A percentile compares a stretch with the other conserved stretches of the same genome.
phyloP scores from a whole-genome alignment of 2,113 vertebrate species.

The Pollachius pollachius region DNA sequence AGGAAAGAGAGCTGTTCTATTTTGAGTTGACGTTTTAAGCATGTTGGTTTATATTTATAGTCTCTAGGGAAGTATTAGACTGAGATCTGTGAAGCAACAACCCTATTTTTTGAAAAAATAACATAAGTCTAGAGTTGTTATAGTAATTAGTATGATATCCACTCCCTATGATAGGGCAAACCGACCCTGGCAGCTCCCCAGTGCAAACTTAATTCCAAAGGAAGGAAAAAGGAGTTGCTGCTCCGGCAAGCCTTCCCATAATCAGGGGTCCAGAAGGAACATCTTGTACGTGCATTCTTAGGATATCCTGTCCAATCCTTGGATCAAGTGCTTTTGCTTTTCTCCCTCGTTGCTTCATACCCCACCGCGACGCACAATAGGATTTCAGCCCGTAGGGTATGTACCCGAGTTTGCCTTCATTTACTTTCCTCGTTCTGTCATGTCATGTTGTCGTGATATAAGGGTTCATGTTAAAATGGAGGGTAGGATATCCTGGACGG shows the following conservation, averaged over 20 bases:
- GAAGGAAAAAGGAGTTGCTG: neutral
- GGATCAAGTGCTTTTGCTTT: neutral
- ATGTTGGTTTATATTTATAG: too few relatives aligned
- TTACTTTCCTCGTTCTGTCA: neutral
- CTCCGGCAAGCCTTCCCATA: neutral
- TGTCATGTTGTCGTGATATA: neutral
- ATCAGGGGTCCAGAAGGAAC: neutral
- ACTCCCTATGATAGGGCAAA: neutral
- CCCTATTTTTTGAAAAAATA: neutral
- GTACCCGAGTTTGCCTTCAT: neutral
- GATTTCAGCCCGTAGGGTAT: neutral
- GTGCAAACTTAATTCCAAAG: neutral
- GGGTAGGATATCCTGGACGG: neutral
- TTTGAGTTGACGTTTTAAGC: too few relatives aligned
- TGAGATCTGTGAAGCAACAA: too few relatives aligned
- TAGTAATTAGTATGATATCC: neutral
- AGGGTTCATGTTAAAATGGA: neutral
- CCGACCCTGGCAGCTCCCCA: neutral
- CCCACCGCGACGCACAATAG: neutral
- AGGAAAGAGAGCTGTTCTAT: too few relatives aligned
- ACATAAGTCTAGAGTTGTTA: neutral
- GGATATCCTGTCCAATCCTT: neutral
- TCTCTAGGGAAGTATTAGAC: too few relatives aligned
- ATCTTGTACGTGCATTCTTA: neutral
- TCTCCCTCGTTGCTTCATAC: neutral